Evolutionary conservation across 2,888 invertebrate genomes (phyloP), one percentile per base, ranked within the genome.

Genomic region (Exephanes ischioxanthus): DNA sequence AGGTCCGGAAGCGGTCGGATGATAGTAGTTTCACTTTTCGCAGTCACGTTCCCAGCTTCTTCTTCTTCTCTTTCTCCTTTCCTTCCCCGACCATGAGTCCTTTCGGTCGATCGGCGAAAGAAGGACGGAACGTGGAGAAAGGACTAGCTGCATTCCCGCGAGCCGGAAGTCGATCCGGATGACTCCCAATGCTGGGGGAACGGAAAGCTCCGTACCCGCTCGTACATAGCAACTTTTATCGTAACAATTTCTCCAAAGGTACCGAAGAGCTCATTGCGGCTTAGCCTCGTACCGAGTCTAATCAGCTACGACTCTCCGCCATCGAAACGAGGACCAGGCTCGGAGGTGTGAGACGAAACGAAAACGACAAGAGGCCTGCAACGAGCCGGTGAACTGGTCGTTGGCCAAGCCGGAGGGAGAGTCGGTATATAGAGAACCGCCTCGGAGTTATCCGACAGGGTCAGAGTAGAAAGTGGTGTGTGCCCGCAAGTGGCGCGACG

Each of bases 391-490:
- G 67, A 66, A 58, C 72, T 70, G 89, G 88, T 88, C 88, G 88
- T 11, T 55, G 63, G 61, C 51, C 68, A 41, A 55, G 63, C 73
- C 83, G 55, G 63, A 77, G 89, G 87, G 91, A 91, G 89, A 90
- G 89, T 85, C 30, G 53, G 77, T 53, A 33, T n/a, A 66, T 71
- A 78, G 84, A 67, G 63, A 76, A 71, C 33, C 63, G 72, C 78
- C 58, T 63, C 37, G 41, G 22, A 79, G 73, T 73, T 81, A 51
- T 82, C 75, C 75, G 88, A 88, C 87, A 88, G 92, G 93, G 94
- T 93, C 93, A 93, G 92, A 93, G 91, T 94, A 94, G 94, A 94
- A 94, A 94, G 94, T 94, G 94, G 90, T 92, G 90, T 90, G 90
- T 89, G 88, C 88, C 83, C 87, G 89, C 88, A 90, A 89, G 90